Base-by-base conservation (phyloP, 2,113 vertebrate species). In the Lates calcarifer region DNA sequence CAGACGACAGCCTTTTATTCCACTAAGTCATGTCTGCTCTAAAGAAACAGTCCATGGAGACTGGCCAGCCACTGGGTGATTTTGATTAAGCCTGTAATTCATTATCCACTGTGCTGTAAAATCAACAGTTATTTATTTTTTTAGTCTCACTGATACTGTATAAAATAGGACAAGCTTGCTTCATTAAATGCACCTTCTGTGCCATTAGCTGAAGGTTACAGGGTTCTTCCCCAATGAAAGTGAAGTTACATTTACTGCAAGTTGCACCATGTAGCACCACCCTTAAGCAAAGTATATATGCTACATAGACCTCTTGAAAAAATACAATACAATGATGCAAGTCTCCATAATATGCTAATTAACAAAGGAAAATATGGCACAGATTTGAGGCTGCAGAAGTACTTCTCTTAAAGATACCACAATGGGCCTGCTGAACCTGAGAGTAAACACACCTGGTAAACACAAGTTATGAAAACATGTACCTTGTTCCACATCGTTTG, bases 31-130 rank as follows among this genome's bases (percentile, higher is more conserved):
- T 20, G 24, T 81, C 41, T 51, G 55, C 51, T 62, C 39, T 22
- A 28, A 18, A 81, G 49, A 80, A 83, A 81, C 58, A 57, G 13
- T n/a, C 49, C 7, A 14, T 17, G 61, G 43, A 69, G 56, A 65
- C 58, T 49, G 39, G 22, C 39, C 55, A 61, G 37, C 72, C 58
- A 43, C 58, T 58, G 26, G 55, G 20, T 60, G 53, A 79, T 74
- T 70, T 58, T 84, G 53, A 74, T 84, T 73, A 43, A 37, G 41
- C 33, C 28, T 41, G 8, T 58, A 85, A 57, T 68, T 51, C 29
- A 31, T 56, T 31, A 60, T 64, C 41, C 43, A 64, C 39, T 65
- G 53, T 69, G 35, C 33, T 65, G 26, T 65, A 37, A 74, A 55
- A 41, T 39, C 43, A 39, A 70, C 4, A 31, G 26, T 56, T 17